Percentiles rank a stretch among this genome's conserved stretches.
phyloP scores from a whole-genome alignment of 2,797 vertebrate genomes.

The Huso huso region DNA sequence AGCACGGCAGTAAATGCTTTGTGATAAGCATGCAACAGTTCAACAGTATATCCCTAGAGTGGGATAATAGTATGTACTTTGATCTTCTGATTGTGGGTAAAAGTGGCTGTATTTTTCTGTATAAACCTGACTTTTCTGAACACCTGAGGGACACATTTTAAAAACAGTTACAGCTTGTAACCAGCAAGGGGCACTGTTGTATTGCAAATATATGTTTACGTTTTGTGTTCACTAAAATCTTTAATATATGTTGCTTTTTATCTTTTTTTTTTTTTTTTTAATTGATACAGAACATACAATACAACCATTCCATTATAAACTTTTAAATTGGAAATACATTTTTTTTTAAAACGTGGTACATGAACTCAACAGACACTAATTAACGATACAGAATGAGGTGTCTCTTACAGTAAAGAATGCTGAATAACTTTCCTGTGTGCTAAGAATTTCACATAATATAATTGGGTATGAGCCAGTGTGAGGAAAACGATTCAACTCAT shows the following conservation, averaged over 20 bases:
- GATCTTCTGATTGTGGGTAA: too few relatives aligned
- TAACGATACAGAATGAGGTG: conserved; percentile 54
- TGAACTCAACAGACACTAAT: conserved; percentile 58
- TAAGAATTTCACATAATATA: conserved; percentile 49
- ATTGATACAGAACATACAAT: conserved; percentile 12
- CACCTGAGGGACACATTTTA: too few relatives aligned
- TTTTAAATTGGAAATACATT: conserved; percentile 40
- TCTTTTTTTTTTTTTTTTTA: background rate
- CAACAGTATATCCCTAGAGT: too few relatives aligned
- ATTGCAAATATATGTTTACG: conserved; percentile 13
- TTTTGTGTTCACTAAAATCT: background rate
- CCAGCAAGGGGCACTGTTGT: conserved; percentile 51
- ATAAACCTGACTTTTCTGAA: too few relatives aligned
- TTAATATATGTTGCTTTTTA: background rate
- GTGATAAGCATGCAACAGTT: too few relatives aligned
- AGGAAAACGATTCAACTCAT: conserved; percentile 52
- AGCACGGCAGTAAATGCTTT: too few relatives aligned
- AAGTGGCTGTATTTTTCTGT: too few relatives aligned
- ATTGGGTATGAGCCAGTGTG: conserved; percentile 28
- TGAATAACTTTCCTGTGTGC: conserved; percentile 52
- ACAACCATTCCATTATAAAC: conserved; percentile 20
- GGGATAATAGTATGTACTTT: too few relatives aligned
- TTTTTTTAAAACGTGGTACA: conserved; percentile 46
- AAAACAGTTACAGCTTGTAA: conserved; percentile 4
- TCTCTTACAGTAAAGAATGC: conserved; percentile 61